A percentile compares a stretch with the other conserved stretches of the same genome.
These are phyloP conservation scores for Gephyroberyx darwinii DNA, from an alignment of 2,797 vertebrate genomes.

Conservation along the genomic window DNA sequence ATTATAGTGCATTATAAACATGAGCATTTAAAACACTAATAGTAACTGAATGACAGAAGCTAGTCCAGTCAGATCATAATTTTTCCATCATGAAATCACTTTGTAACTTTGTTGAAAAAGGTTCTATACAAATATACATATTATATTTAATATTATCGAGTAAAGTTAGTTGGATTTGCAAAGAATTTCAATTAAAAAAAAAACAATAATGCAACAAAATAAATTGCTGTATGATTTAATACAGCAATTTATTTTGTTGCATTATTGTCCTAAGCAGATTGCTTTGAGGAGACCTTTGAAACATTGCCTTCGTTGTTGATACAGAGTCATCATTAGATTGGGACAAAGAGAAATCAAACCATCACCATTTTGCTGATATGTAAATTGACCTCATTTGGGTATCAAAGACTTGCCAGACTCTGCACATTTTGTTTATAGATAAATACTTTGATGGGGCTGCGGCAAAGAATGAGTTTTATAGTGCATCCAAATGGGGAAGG, in stretches of 20 bases:
- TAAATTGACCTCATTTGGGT: slow-evolving; percentile 74
- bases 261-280: background rate
- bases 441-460: slow-evolving; percentile 72
- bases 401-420: slow-evolving; percentile 70
- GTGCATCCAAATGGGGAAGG: slow-evolving; percentile 74
- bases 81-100: too few relatives aligned
- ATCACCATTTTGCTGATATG: slow-evolving; percentile 76
- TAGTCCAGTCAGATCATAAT: too few relatives aligned
- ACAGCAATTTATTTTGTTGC: background rate
- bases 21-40: too few relatives aligned
- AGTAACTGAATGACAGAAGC: too few relatives aligned
- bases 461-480: slow-evolving; percentile 50
- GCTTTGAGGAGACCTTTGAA: slow-evolving; percentile 21
- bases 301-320: slow-evolving; percentile 54
- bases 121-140: too few relatives aligned
- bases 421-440: slow-evolving; percentile 76
- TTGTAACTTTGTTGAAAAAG: too few relatives aligned
- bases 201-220: too few relatives aligned
- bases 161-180: too few relatives aligned
- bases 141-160: too few relatives aligned
- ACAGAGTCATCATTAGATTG: slow-evolving; percentile 65
- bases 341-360: slow-evolving; percentile 77
- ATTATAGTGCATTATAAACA: too few relatives aligned
- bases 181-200: too few relatives aligned
- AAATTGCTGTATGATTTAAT: too few relatives aligned